These are phyloP conservation scores for Trachurus trachurus DNA, from an alignment of 2,797 vertebrate genomes.

Conservation along the genomic window DNA sequence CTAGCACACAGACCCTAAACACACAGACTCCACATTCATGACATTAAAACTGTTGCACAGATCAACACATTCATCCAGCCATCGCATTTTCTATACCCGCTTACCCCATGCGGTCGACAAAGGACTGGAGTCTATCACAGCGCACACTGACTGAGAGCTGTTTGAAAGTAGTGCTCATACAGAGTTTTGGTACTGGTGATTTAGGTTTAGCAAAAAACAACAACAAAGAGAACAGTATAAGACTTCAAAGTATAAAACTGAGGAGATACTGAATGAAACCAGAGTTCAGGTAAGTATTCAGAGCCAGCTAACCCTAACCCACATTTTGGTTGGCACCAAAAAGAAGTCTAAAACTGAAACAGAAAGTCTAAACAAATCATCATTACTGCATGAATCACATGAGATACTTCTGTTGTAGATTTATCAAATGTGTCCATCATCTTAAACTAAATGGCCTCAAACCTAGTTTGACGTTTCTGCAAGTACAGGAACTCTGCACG, in stretches of 20 bases:
- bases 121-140: slow-evolving; percentile 1
- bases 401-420: neutral
- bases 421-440: neutral
- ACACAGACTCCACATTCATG: slow-evolving; percentile 47
- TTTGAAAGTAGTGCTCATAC: neutral
- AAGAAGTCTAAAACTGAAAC: neutral
- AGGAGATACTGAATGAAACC: neutral
- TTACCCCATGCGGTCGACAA: neutral
- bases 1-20: slow-evolving; percentile 39
- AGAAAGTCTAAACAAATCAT: neutral
- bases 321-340: neutral
- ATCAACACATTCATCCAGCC: slow-evolving; percentile 34
- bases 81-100: neutral
- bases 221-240: neutral
- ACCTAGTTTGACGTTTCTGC: neutral
- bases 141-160: neutral
- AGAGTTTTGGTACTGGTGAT: neutral
- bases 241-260: neutral
- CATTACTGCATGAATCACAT: neutral
- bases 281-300: neutral
- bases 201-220: neutral
- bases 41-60: slow-evolving; percentile 31
- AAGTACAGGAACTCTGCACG: neutral
- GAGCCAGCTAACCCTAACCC: neutral
- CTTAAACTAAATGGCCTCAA: neutral